These are phyloP conservation scores for Drosophila takahashii DNA, from an alignment of 1,140 invertebrate species.

Conservation along the genomic window DNA sequence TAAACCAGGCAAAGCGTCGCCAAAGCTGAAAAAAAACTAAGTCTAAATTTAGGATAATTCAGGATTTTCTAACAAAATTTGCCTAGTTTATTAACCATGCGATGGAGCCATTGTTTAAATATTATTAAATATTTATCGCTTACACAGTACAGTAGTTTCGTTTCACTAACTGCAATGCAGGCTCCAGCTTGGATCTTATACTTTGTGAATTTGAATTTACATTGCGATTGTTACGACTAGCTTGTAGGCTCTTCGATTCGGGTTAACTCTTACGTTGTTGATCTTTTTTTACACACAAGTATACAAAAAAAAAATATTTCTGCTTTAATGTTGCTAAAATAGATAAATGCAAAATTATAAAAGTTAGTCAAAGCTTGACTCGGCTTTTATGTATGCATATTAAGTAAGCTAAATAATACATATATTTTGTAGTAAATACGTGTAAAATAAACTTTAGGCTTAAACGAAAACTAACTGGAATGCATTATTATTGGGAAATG, in stretches of 20 bases:
- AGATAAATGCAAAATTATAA: slow-evolving; percentile 21
- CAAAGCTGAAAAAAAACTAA: slow-evolving; percentile 55
- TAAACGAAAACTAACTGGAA: slow-evolving; percentile 54
- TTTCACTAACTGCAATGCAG: slow-evolving; percentile 16
- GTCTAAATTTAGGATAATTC: slow-evolving; percentile 61
- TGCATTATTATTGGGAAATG: background rate
- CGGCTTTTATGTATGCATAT: slow-evolving; percentile 49
- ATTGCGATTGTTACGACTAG: slow-evolving; percentile 22
- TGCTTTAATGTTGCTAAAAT: slow-evolving; percentile 41
- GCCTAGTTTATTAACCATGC: slow-evolving; percentile 36
- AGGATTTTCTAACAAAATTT: slow-evolving; percentile 58
- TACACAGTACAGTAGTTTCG: slow-evolving; percentile 5
- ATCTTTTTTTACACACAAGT: slow-evolving; percentile 40
- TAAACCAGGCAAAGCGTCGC: slow-evolving; percentile 49
- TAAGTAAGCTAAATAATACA: slow-evolving; percentile 54
- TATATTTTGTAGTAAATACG: slow-evolving; percentile 60
- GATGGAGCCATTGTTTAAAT: slow-evolving; percentile 38
- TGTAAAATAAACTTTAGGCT: slow-evolving; percentile 77
- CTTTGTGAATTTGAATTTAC: slow-evolving; percentile 13
- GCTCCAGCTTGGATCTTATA: slow-evolving; percentile 15
- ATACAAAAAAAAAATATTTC: slow-evolving; percentile 28
- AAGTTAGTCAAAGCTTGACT: slow-evolving; percentile 48
- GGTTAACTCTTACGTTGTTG: slow-evolving; percentile 43
- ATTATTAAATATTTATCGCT: slow-evolving; percentile 39
- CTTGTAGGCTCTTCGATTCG: slow-evolving; percentile 18